Evolutionary conservation across 2,888 invertebrate genomes (phyloP).

Genomic region (Cheilosia pagana): DNA sequence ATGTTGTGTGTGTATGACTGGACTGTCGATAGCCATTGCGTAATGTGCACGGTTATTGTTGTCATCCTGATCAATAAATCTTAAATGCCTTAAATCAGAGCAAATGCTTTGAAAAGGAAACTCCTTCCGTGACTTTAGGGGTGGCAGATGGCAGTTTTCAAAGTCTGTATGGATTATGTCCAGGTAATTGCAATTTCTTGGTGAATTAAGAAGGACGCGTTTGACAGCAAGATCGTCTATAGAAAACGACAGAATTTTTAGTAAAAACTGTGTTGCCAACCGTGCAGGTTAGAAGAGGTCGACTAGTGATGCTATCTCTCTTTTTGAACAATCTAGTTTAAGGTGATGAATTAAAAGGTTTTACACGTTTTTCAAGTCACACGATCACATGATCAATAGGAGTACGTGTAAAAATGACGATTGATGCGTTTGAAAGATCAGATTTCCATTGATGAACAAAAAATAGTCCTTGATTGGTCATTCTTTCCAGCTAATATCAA

Average conservation of each 20-base stretch:
- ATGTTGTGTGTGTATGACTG: constrained; percentile 24
- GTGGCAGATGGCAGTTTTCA: constrained; percentile 36
- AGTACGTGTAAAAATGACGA: too few relatives aligned
- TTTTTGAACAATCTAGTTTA: too few relatives aligned
- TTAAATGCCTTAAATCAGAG: constrained; percentile 42
- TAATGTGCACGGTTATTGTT: not conserved
- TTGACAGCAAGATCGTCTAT: not conserved
- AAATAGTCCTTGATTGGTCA: too few relatives aligned
- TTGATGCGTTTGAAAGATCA: too few relatives aligned
- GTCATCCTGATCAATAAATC: constrained; percentile 24
- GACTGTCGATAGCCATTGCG: constrained; percentile 40
- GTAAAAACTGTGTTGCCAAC: not conserved
- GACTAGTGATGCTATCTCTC: too few relatives aligned
- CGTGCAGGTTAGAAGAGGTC: too few relatives aligned
- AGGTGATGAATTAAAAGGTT: too few relatives aligned
- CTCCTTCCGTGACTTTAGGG: constrained; percentile 9
- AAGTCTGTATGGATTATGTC: not conserved
- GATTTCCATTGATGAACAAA: too few relatives aligned
- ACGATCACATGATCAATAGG: too few relatives aligned
- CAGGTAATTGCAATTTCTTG: constrained; percentile 41
- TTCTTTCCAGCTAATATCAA: too few relatives aligned
- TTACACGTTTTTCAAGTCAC: too few relatives aligned
- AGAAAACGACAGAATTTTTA: not conserved
- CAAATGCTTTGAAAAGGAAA: constrained; percentile 26
- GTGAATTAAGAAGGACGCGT: constrained; percentile 1